Conservation (phyloP, 2,113 vertebrate genomes). For the Leptobrachium ailaonicum region DNA sequence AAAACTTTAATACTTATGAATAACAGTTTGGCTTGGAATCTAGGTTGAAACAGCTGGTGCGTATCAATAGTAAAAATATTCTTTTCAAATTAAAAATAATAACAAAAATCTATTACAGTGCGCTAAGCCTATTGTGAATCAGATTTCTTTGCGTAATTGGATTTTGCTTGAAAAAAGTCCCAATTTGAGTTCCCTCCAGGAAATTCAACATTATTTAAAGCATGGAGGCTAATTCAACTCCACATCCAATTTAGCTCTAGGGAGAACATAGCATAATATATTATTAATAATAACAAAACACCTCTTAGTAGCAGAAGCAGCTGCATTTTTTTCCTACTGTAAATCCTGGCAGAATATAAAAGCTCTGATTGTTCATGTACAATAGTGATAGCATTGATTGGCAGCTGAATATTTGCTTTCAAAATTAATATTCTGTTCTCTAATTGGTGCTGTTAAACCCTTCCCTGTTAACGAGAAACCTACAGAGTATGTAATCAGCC, state of each 20-base stretch:
- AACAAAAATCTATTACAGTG: slow-evolving; percentile 23
- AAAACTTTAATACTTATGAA: too few relatives aligned
- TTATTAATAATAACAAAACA: slow-evolving; percentile 51
- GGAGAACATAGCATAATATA: slow-evolving; percentile 47
- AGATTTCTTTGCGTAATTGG: slow-evolving; percentile 40
- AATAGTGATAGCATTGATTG: slow-evolving; percentile 33
- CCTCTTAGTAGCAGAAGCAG: slow-evolving; percentile 41
- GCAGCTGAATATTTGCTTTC: slow-evolving; percentile 42
- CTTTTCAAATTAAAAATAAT: slow-evolving; percentile 15
- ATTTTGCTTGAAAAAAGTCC: slow-evolving; percentile 42
- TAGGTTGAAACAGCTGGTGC: not conserved
- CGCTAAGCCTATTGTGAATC: slow-evolving; percentile 32
- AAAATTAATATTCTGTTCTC: slow-evolving; percentile 40
- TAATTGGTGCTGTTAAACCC: slow-evolving; percentile 37
- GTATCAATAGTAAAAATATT: slow-evolving; percentile 3
- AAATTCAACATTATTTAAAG: slow-evolving; percentile 49
- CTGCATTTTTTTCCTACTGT: slow-evolving; percentile 29
- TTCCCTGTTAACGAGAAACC: slow-evolving; percentile 24
- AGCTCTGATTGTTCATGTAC: slow-evolving; percentile 35
- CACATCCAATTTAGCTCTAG: slow-evolving; percentile 45
- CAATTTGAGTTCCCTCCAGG: slow-evolving; percentile 36
- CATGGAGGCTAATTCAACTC: slow-evolving; percentile 40
- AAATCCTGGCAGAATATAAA: slow-evolving; percentile 42
- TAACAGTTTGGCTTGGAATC: too few relatives aligned
- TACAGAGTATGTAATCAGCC: slow-evolving; percentile 11